phyloP scores from a whole-genome alignment of 2,113 vertebrate genomes.

The Phocoena phocoena region DNA sequence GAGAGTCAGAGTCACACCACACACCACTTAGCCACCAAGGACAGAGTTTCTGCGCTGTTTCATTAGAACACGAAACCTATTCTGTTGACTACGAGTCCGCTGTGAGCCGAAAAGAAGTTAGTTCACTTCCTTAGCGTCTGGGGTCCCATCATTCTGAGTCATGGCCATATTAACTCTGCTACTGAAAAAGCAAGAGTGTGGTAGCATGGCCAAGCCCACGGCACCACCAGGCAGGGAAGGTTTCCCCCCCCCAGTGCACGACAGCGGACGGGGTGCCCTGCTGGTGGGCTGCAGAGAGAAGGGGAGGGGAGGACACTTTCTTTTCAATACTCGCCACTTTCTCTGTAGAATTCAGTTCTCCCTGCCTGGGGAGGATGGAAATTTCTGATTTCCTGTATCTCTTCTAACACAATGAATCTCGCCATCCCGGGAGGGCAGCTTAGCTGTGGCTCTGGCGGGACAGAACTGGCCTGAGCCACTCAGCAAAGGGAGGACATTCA shows the following conservation, averaged over 20 bases:
- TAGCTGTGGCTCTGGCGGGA: background rate
- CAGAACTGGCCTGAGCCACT: background rate
- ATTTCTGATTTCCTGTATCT: constrained; percentile 29
- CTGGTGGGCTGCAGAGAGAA: accelerated
- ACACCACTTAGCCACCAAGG: constrained; percentile 45
- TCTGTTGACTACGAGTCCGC: constrained; percentile 54
- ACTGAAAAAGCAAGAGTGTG: constrained; percentile 63
- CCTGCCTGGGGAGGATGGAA: background rate
- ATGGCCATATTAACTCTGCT: constrained; percentile 75
- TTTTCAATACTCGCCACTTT: constrained; percentile 42
- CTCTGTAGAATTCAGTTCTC: background rate
- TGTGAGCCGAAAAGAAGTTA: constrained; percentile 67
- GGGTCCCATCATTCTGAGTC: constrained; percentile 73
- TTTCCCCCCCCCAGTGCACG: background rate
- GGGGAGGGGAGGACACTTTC: background rate
- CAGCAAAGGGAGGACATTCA: background rate
- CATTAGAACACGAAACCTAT: constrained; percentile 73
- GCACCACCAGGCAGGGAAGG: constrained; percentile 17
- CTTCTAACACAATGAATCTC: background rate
- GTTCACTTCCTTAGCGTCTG: constrained; percentile 63
- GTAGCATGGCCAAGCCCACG: constrained; percentile 20
- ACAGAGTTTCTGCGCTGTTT: constrained; percentile 77
- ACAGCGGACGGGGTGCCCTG: background rate
- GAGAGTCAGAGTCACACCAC: background rate
- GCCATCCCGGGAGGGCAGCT: background rate